Base-by-base conservation (phyloP, 2,113 vertebrate genomes). In the Boulengerochromis microlepis region DNA sequence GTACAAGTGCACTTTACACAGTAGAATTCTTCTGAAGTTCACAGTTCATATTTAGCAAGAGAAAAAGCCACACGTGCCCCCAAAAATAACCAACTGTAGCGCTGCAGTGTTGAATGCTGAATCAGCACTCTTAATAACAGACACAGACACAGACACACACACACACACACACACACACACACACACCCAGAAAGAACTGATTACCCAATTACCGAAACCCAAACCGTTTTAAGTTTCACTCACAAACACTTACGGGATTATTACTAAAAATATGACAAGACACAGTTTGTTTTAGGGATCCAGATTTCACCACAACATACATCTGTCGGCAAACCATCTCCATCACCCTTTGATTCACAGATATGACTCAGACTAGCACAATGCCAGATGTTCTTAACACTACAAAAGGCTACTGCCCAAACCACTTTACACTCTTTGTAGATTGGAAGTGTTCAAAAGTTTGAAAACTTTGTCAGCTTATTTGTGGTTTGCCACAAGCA, bases 1-100 rank as follows among this genome's bases (percentile, higher is more conserved):
- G 89, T 71, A 88, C 87, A 85, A 76, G 78, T 54, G 53, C 31
- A 86, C 59, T 86, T 81, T 40, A 74, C 83, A 86, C 50, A 86
- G 57, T 29, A 93, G 74, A 92, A 93, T 93, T 92, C 91, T 90
- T 81, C 88, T 89, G 33, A 87, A 94, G 94, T 52, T 96, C 96
- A 96, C 87, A 91, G 94, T 95, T 95, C 91, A 90, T 92, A 89
- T 84, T 91, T 89, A 94, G 86, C 71, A 83, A 91, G 59, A 80
- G 84, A 87, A 61, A 90, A 94, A 86, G 88, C 86, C 59, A 78
- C 89, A 89, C 92, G 92, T 33, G 84, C 88, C 88, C 86, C 89
- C 92, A 96, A 97, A 96, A 95, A 95, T 95, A 97, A 97, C 95
- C 96, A 97, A 95, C 96, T 96, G 93, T 94, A 94, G 94, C 85